A percentile compares a stretch with the other conserved stretches of the same genome.
Evolutionary conservation across 92 coral and sea anemone species (phyloP).

Genomic region (Isaurus tuberculatus): DNA sequence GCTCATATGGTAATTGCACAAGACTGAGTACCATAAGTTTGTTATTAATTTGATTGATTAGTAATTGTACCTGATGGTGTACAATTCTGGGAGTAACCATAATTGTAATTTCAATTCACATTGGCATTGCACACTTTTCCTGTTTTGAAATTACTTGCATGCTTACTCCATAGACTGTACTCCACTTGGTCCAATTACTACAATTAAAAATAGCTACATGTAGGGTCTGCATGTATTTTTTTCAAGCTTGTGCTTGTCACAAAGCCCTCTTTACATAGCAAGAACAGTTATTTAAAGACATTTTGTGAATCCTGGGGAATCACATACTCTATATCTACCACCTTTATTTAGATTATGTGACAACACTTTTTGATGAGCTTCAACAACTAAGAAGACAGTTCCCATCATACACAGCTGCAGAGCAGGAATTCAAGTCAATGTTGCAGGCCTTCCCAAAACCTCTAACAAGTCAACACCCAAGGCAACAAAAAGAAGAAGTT

Average conservation of each 20-base stretch:
- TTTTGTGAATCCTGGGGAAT: neutral
- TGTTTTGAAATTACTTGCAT: neutral
- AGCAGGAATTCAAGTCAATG: conserved; percentile 41
- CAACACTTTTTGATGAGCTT: conserved; percentile 48
- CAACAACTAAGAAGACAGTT: conserved; percentile 19
- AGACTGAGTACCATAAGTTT: neutral
- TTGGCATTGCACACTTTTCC: neutral
- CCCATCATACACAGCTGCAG: conserved; percentile 50
- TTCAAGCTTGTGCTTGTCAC: neutral
- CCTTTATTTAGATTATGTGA: conserved; percentile 44
- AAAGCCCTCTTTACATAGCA: neutral
- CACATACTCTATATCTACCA: conserved; percentile 2
- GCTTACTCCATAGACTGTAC: neutral
- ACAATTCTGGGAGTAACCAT: neutral
- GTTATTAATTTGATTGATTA: too few species aligned
- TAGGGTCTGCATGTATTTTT: neutral
- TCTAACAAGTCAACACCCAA: conserved; percentile 39
- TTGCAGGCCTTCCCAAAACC: conserved; percentile 52
- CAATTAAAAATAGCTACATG: neutral
- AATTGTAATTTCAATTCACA: neutral
- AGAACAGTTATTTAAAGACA: neutral
- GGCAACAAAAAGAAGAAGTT: conserved; percentile 45
- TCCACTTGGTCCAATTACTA: neutral
- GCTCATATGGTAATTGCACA: conserved; percentile 51
- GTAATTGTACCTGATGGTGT: neutral